Percentiles rank a stretch among this genome's conserved stretches.
These are phyloP conservation scores for Hyppa rectilinea DNA, from an alignment of 2,888 invertebrate species.

Conservation along the genomic window DNA sequence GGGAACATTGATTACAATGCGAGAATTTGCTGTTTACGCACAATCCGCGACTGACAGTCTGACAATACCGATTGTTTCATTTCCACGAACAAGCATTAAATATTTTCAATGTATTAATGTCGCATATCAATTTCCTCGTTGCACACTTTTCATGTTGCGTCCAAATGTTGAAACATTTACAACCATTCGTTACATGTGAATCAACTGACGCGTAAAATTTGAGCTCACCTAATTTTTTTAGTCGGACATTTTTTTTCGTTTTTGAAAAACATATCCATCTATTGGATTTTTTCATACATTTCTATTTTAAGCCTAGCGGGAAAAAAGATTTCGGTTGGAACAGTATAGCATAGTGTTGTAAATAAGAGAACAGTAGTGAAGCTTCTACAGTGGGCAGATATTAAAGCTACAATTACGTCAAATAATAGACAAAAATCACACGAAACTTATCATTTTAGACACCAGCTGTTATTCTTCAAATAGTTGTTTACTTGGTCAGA, in stretches of 20 bases:
- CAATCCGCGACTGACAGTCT: too few relatives aligned
- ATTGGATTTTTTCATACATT: conserved; percentile 10
- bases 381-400: neutral
- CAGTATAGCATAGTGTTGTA: neutral
- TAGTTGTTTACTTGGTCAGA: conserved; percentile 12
- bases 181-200: conserved; percentile 38
- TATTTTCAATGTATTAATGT: conserved; percentile 47
- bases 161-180: conserved; percentile 55
- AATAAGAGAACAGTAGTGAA: neutral
- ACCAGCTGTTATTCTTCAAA: conserved; percentile 6
- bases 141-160: conserved; percentile 42
- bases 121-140: conserved; percentile 39
- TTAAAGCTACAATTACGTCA: neutral
- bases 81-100: conserved; percentile 22
- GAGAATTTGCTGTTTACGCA: too few relatives aligned
- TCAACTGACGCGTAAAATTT: conserved; percentile 40
- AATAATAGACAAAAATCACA: neutral
- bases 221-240: conserved; percentile 5
- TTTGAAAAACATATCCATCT: conserved; percentile 10
- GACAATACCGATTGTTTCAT: conserved; percentile 13
- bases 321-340: neutral
- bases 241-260: conserved; percentile 9
- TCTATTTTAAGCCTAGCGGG: neutral
- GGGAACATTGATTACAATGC: too few relatives aligned
- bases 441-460: neutral